Conservation (phyloP, 2,888 invertebrate species). For the Aleiodes leptofemur region DNA sequence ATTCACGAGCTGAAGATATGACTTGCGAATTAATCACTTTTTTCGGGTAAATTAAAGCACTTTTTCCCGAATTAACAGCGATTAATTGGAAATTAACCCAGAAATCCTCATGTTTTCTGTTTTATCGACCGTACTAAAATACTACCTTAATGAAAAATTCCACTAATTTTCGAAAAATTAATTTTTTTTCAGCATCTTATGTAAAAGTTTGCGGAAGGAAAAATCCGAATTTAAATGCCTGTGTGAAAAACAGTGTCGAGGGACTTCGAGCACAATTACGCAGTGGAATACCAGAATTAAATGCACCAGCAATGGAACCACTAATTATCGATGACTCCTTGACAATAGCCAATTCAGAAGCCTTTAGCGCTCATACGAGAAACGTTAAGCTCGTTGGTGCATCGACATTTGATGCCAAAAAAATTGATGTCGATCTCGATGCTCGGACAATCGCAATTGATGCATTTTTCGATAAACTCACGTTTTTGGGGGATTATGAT, state of each 20-base stretch:
- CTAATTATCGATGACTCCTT: constrained; percentile 59
- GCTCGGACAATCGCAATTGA: constrained; percentile 55
- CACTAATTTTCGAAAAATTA: too few relatives aligned
- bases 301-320: constrained; percentile 66
- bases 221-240: constrained; percentile 65
- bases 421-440: constrained; percentile 57
- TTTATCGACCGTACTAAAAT: too few relatives aligned
- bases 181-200: constrained; percentile 62
- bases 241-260: constrained; percentile 62
- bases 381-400: constrained; percentile 63
- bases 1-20: too few relatives aligned
- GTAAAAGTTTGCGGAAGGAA: constrained; percentile 65
- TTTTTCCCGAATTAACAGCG: neutral
- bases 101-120: too few relatives aligned
- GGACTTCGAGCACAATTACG: constrained; percentile 54
- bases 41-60: too few relatives aligned
- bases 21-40: too few relatives aligned
- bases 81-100: too few relatives aligned
- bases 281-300: constrained; percentile 68
- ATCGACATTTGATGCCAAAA: constrained; percentile 51
- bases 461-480: constrained; percentile 50
- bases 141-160: too few relatives aligned
- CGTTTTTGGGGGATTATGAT: constrained; percentile 61
- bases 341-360: constrained; percentile 57
- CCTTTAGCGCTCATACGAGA: constrained; percentile 60